Percentiles rank a stretch among this genome's conserved stretches.
Evolutionary conservation across 1,140 invertebrate genomes (phyloP).

Genomic region (Oncopodura yosiiana): DNA sequence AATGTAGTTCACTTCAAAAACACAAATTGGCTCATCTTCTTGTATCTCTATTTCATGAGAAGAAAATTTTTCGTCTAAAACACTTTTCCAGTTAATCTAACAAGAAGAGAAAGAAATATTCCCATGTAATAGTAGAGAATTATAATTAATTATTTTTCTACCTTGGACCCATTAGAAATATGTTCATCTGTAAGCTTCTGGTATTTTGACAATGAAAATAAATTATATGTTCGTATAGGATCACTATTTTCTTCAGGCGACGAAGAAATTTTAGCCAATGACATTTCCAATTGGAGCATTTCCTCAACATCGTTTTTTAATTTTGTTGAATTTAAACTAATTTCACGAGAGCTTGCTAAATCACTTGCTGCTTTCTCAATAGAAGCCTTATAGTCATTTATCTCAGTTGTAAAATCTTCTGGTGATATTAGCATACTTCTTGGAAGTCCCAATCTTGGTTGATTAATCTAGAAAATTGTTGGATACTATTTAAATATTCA

Average conservation of each 20-base stretch:
- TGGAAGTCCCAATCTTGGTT: not conserved
- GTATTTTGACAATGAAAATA: not conserved
- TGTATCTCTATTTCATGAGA: no score
- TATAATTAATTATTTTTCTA: no score
- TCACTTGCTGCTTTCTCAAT: conserved; percentile 40
- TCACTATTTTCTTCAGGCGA: not conserved
- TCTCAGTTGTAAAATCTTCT: conserved; percentile 49
- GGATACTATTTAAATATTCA: no score
- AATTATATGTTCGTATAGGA: not conserved
- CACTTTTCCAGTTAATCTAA: no score
- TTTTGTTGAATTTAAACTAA: conserved; percentile 3
- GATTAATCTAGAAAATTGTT: not conserved
- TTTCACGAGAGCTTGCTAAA: no score
- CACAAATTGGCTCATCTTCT: no score
- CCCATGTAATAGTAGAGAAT: no score
- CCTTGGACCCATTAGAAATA: no score
- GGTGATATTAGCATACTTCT: conserved; percentile 44
- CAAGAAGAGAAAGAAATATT: no score
- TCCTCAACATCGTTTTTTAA: conserved; percentile 9
- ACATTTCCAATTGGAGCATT: not conserved
- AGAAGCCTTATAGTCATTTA: conserved; percentile 51
- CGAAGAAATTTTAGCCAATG: not conserved
- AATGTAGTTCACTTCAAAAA: no score
- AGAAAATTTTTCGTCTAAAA: no score
- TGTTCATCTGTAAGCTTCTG: no score